Conservation (phyloP, 2,797 vertebrate species). For the Typhlichthys eigenmanni region DNA sequence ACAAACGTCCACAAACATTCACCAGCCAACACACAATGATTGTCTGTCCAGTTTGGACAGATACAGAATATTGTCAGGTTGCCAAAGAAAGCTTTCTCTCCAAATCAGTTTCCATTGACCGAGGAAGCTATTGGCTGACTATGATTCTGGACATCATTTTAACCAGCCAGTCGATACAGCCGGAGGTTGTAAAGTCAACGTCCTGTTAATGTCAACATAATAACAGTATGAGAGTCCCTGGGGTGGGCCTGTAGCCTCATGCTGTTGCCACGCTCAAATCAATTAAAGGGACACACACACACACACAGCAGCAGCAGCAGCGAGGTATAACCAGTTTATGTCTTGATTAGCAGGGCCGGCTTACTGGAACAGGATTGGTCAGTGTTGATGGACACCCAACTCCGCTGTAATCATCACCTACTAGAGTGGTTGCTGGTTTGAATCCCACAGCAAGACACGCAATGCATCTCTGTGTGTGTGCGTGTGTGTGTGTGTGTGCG, state of each 20-base stretch:
- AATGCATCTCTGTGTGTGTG: no score
- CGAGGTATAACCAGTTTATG: no score
- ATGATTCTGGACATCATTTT: slow-evolving; percentile 20
- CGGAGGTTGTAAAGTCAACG: slow-evolving; percentile 29
- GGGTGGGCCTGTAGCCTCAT: not conserved
- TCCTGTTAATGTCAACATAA: slow-evolving; percentile 26
- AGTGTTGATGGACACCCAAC: no score
- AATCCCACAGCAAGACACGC: no score
- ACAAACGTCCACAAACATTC: no score
- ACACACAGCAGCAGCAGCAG: not conserved
- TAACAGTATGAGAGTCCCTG: slow-evolving; percentile 9
- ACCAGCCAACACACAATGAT: no score
- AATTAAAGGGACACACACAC: no score
- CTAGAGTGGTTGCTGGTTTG: not conserved
- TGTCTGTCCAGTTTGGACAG: not conserved
- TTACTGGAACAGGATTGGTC: no score
- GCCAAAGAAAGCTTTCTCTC: not conserved
- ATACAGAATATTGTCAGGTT: not conserved
- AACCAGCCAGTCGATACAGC: slow-evolving; percentile 9
- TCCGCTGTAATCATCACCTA: no score
- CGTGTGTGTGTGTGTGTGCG: not conserved
- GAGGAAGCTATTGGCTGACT: slow-evolving; percentile 8
- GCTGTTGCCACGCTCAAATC: not conserved
- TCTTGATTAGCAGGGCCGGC: no score
- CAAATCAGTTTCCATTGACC: slow-evolving; percentile 1